Evolutionary conservation across 2,888 invertebrate genomes (phyloP).

Genomic region (Idaea straminata): DNA sequence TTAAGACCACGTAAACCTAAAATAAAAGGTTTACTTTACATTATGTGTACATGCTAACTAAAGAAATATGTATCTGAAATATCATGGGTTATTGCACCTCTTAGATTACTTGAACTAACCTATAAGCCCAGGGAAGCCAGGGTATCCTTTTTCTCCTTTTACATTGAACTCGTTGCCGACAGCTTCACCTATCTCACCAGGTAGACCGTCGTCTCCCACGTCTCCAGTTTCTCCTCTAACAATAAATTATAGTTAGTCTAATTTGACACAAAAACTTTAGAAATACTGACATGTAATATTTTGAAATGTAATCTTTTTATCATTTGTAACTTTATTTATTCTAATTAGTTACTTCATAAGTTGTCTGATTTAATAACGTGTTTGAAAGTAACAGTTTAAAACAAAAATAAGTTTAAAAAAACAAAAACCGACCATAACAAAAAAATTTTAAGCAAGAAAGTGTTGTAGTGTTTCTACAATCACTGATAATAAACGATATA

Average conservation of each 20-base stretch:
- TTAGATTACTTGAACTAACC: slow-evolving; percentile 36
- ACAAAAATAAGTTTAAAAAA: no score
- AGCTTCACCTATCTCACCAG: slow-evolving; percentile 62
- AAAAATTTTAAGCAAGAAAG: no score
- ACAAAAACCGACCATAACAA: no score
- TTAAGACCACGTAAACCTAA: slow-evolving; percentile 45
- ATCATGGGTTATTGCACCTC: not conserved
- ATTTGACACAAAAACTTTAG: not conserved
- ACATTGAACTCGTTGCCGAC: slow-evolving; percentile 44
- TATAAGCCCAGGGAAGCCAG: slow-evolving; percentile 64
- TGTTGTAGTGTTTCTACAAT: no score
- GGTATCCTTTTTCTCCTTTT: slow-evolving; percentile 78
- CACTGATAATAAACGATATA: no score
- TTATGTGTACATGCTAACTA: not conserved
- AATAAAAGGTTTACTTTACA: not conserved
- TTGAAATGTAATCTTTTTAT: no score
- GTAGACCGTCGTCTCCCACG: slow-evolving; percentile 65
- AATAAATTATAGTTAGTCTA: not conserved
- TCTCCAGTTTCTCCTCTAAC: slow-evolving; percentile 63
- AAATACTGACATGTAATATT: no score
- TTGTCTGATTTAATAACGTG: no score
- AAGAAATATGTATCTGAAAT: not conserved
- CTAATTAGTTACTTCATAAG: no score
- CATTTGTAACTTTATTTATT: no score
- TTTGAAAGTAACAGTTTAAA: no score